Percentiles rank a stretch among this genome's conserved stretches.
These are phyloP conservation scores for Griposia aprilina DNA, from an alignment of 2,888 invertebrate species.

Conservation along the genomic window DNA sequence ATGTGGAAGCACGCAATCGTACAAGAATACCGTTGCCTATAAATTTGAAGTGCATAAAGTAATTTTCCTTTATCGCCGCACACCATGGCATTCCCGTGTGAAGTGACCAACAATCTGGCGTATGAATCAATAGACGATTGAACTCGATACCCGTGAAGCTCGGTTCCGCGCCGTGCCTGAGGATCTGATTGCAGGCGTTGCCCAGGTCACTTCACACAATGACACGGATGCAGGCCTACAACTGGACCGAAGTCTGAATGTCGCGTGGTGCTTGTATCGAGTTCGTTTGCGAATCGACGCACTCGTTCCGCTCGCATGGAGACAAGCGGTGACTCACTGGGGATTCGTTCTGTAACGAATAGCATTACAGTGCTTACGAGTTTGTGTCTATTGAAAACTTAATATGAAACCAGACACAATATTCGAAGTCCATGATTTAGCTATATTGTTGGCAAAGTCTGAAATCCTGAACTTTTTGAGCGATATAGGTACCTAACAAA, in stretches of 20 bases:
- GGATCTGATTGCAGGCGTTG: constrained; percentile 81
- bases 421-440: constrained; percentile 6
- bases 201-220: constrained; percentile 75
- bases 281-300: constrained; percentile 65
- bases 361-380: constrained; percentile 32
- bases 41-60: constrained; percentile 53
- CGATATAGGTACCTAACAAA: not conserved
- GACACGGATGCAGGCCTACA: constrained; percentile 77
- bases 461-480: not conserved
- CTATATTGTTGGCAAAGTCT: not conserved
- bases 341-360: constrained; percentile 50
- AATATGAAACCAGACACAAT: constrained; percentile 10
- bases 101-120: constrained; percentile 60
- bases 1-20: constrained; percentile 52
- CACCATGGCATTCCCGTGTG: constrained; percentile 69
- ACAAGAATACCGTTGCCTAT: constrained; percentile 56
- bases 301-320: constrained; percentile 72
- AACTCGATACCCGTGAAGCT: constrained; percentile 84
- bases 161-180: constrained; percentile 76
- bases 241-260: constrained; percentile 65
- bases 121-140: constrained; percentile 62
- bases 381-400: constrained; percentile 24
- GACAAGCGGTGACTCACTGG: constrained; percentile 71
- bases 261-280: constrained; percentile 58
- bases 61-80: constrained; percentile 60